Base-by-base conservation (phyloP, 2,797 vertebrate genomes). In the Neosilurus hyrtlii region DNA sequence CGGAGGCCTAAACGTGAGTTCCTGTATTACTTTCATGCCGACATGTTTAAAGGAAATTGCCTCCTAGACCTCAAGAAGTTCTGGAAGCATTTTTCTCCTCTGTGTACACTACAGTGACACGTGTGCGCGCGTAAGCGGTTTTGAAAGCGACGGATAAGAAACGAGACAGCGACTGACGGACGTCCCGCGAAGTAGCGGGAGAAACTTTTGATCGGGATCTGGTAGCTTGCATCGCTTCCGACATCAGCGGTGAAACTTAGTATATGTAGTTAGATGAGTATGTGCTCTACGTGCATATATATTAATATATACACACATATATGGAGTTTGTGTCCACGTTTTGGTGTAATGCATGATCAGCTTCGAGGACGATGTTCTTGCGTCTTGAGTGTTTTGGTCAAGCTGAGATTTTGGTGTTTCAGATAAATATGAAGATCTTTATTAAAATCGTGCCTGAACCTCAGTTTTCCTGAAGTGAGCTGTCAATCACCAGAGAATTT, bases 31-130 rank as follows among this genome's bases (percentile, higher is more conserved):
- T 30, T 73, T 10, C 54, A 12, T 5, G 54, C 52, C 18, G 52
- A 35, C 16, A 1, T 5, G 14, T 54, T 9, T 15, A 24, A 74
- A 9, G 70, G 26, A 30, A 7, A 52, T 52, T 54, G 0, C 11
- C 52, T 24, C 6, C 18, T 0, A 26, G 4, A 16, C 24, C 14
- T 16, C 3, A 18, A n/a, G 22, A 56, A 12, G 16, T 56, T 51
- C 24, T 84, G 82, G 86, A 90, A 86, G 86, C 84, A 65, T 86
- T 88, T 89, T 85, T 82, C 76, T 88, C 87, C 87, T 88, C 87
- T 85, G 80, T 90, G 86, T 87, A 80, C 74, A 82, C 81, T 63
- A 88, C 81, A 87, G 65, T 51, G 87, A 61, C 24, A 15, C 26
- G 6, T 56, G 51, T 52, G 49, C 14, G 70, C 82, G 86, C 75